Evolutionary conservation across 2,797 vertebrate species (phyloP), one percentile per base, ranked within the genome.

Genomic region (Chloroceryle amazona): DNA sequence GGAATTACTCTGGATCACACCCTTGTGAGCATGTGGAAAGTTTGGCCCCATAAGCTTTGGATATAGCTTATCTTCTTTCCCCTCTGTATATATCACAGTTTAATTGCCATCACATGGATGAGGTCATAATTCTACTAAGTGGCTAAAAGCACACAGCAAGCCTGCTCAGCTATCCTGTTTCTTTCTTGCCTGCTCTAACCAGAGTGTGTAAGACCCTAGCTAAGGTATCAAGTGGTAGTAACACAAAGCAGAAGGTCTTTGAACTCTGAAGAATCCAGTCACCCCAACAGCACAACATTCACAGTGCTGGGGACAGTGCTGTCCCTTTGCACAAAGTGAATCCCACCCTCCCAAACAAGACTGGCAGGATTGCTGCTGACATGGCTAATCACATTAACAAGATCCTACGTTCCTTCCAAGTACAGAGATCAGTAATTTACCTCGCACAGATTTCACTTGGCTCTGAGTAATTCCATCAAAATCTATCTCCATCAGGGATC

Each of bases 401-500:
- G 52, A 65, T 15, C 39, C 58, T n/a, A 3, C 1, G 0, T 13
- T 75, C 74, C 29, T 19, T 81, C 68, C 82, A 72, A 70, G 35
- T 4, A 21, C 7, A 29, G 52, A 46, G 5, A 13, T 35, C 12
- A 23, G 42, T 47, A 51, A 72, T 95, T 97, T 97, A 99, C 99
- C 98, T 98, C 98, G 98, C 88, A 99, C 98, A 5, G 98, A 99
- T 88, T 98, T 99, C 68, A 99, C 98, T 89, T 99, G 99, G 89
- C 95, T 82, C 76, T 98, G 96, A 18, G 78, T 96, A 91, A 99
- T 99, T 15, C 97, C 91, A 89, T 99, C 99, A 60, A 99, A 99
- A 81, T 99, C 99, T 7, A 99, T 98, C 17, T 99, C 99, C 99
- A 99, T 98, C 62, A 99, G 98, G 1, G 98, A 98, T 14, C 98